Conservation (phyloP, 2,797 vertebrate species). For the Myotis findleyi region DNA sequence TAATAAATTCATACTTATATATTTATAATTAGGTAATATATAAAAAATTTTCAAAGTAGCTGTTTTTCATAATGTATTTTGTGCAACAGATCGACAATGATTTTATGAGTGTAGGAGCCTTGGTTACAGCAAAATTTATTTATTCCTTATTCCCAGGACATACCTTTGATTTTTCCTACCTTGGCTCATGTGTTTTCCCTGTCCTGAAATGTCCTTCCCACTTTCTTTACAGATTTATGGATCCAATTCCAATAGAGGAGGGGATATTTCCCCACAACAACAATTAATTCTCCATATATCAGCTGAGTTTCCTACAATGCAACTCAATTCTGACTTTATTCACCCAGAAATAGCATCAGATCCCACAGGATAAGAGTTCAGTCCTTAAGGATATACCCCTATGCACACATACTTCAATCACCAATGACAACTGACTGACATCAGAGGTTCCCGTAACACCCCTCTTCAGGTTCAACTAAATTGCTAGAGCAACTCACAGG, state of each 20-base stretch:
- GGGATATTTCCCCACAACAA: not conserved
- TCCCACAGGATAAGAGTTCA: not conserved
- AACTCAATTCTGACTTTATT: not conserved
- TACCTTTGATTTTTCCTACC: not conserved
- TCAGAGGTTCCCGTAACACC: not conserved
- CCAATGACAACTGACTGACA: not conserved
- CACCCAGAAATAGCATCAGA: not conserved
- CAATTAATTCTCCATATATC: not conserved
- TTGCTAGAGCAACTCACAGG: not conserved
- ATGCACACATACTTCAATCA: not conserved
- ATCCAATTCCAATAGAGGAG: not conserved
- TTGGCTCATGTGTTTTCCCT: constrained; percentile 59
- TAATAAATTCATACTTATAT: not conserved
- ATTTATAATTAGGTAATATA: constrained; percentile 41
- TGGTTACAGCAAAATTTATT: not conserved
- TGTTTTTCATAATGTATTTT: not conserved
- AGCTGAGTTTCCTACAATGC: not conserved
- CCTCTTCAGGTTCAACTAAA: not conserved
- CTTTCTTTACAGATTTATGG: not conserved
- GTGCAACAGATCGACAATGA: not conserved
- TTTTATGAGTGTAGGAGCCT: not conserved
- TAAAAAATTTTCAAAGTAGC: constrained; percentile 23
- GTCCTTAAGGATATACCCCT: not conserved
- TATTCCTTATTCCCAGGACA: not conserved
- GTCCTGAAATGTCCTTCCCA: constrained; percentile 48